A percentile compares a stretch with the other conserved stretches of the same genome.
These are phyloP conservation scores for Nipponacmea schrenckii DNA, from an alignment of 2,888 invertebrate genomes.

Conservation along the genomic window DNA sequence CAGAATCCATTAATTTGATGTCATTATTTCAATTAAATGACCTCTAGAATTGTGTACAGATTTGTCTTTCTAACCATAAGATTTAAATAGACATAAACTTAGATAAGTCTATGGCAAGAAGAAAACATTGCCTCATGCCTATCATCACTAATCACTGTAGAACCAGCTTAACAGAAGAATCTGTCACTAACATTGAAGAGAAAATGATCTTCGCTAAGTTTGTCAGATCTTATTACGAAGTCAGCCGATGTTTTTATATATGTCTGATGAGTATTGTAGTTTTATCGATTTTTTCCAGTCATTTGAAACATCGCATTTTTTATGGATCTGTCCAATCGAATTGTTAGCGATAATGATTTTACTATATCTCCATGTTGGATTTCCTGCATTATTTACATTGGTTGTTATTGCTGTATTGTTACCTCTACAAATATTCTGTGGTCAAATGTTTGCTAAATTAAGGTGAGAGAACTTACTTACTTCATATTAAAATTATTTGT, in stretches of 20 bases:
- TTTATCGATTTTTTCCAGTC: conserved; percentile 30
- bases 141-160: background rate
- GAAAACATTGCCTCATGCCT: background rate
- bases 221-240: no score
- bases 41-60: no score
- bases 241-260: background rate
- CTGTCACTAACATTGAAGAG: no score
- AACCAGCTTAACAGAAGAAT: no score
- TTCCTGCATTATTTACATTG: conserved; percentile 78
- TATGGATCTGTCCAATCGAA: conserved; percentile 88
- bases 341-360: conserved; percentile 81
- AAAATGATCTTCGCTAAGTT: no score
- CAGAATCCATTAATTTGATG: no score
- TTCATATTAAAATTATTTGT: no score
- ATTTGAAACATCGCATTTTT: conserved; percentile 76
- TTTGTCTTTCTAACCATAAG: no score
- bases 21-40: no score
- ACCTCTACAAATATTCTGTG: conserved; percentile 78
- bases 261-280: no score
- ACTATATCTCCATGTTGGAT: conserved; percentile 37
- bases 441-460: conserved; percentile 54
- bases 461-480: conserved; percentile 23
- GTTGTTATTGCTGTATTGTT: conserved; percentile 80
- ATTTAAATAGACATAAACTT: no score
- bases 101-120: background rate